phyloP scores from a whole-genome alignment of 1,140 invertebrate genomes.

The Homalodisca vitripennis region DNA sequence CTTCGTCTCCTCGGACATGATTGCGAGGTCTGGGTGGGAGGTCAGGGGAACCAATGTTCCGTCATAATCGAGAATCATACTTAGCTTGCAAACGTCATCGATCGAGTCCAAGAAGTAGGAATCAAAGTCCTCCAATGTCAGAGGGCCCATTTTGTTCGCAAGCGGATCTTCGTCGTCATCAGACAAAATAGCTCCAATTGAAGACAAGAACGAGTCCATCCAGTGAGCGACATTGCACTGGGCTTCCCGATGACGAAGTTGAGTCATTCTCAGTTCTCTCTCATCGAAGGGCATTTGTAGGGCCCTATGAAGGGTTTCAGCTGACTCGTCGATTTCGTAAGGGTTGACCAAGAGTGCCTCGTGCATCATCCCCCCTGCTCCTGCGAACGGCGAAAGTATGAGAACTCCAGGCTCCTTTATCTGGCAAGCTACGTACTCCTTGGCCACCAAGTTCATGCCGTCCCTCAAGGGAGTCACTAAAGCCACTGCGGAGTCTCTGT shows the following conservation, averaged over 20 bases:
- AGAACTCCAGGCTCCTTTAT: constrained; percentile 84
- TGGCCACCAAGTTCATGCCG: constrained; percentile 92
- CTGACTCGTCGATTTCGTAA: constrained; percentile 84
- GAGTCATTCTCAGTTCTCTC: constrained; percentile 81
- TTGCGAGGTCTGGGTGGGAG: constrained; percentile 85
- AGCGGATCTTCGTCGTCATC: constrained; percentile 79
- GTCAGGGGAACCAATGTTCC: constrained; percentile 86
- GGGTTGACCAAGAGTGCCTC: constrained; percentile 88
- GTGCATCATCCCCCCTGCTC: constrained; percentile 89
- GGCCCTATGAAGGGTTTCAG: constrained; percentile 81
- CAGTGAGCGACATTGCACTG: constrained; percentile 84
- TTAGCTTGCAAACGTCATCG: constrained; percentile 80
- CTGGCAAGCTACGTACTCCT: constrained; percentile 91
- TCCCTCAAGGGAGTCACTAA: constrained; percentile 84
- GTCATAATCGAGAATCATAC: constrained; percentile 84
- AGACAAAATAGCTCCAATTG: constrained; percentile 71
- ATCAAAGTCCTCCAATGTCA: constrained; percentile 85
- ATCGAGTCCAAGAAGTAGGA: constrained; percentile 85
- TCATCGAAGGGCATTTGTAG: constrained; percentile 90
- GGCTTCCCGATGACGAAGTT: constrained; percentile 75
- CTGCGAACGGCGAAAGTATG: constrained; percentile 87
- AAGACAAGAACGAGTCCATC: constrained; percentile 85
- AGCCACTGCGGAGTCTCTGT: constrained; percentile 81
- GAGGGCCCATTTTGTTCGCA: constrained; percentile 79
- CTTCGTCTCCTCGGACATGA: constrained; percentile 80